A percentile compares a stretch with the other conserved stretches of the same genome.
Evolutionary conservation across 1,140 invertebrate genomes (phyloP).

Genomic region (Fopius arisanus): DNA sequence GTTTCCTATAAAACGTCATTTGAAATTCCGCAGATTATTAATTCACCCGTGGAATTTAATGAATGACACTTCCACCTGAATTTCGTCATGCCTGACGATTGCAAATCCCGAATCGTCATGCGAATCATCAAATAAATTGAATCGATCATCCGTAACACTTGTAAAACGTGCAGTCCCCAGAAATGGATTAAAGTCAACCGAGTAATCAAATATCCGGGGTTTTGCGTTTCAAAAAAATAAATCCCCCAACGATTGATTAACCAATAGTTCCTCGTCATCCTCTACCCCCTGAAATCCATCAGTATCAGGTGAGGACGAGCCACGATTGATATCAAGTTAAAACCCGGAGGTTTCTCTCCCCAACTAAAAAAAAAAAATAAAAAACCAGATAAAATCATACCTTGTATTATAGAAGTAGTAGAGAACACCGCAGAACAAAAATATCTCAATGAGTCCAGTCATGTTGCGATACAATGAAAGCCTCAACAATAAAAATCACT

Average conservation of each 20-base stretch:
- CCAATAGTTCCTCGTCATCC: not conserved
- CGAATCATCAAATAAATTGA: not conserved
- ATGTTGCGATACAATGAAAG: slow-evolving; percentile 52
- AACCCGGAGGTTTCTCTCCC: not conserved
- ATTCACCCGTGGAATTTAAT: no score
- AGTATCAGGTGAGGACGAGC: not conserved
- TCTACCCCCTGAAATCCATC: not conserved
- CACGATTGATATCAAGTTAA: not conserved
- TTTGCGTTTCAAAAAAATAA: not conserved
- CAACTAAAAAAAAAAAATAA: not conserved
- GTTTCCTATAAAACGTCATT: no score
- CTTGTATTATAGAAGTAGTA: slow-evolving; percentile 61
- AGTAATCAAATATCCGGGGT: not conserved
- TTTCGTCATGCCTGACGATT: no score
- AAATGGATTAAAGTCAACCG: not conserved
- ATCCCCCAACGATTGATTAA: not conserved
- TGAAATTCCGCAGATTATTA: no score
- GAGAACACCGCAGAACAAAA: slow-evolving; percentile 58
- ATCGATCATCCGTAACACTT: not conserved
- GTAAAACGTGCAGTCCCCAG: not conserved
- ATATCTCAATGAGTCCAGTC: slow-evolving; percentile 59
- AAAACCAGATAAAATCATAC: slow-evolving; percentile 41
- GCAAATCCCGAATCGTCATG: no score
- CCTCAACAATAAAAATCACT: not conserved
- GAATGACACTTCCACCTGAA: no score